Evolutionary conservation across 2,888 invertebrate species (phyloP).

Genomic region (Disparrhopalites patrizii): DNA sequence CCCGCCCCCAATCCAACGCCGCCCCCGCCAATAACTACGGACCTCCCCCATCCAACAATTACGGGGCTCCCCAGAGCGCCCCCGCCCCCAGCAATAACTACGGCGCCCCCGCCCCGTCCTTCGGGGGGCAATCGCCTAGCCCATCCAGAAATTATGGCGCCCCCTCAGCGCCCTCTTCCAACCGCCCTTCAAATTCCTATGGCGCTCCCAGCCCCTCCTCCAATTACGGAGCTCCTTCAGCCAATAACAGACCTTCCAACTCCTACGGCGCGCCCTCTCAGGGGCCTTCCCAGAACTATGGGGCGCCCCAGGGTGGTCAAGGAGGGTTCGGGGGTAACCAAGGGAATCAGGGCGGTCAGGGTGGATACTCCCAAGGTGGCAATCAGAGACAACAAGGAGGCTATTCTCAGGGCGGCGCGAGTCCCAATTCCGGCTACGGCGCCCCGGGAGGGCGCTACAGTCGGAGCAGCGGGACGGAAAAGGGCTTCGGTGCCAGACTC

Average conservation of each 20-base stretch:
- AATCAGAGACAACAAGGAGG: conserved; percentile 22
- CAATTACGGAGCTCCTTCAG: conserved; percentile 4
- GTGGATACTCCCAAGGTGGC: background rate
- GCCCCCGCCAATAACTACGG: conserved; percentile 13
- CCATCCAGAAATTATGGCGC: conserved; percentile 31
- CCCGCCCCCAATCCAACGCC: no score
- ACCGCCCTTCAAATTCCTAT: conserved; percentile 23
- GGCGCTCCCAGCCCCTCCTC: conserved; percentile 18
- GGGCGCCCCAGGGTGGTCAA: background rate
- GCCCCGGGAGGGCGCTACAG: conserved; percentile 21
- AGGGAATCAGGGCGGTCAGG: background rate
- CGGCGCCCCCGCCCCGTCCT: conserved; percentile 5
- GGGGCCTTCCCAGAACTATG: background rate
- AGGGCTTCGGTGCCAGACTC: conserved; percentile 19
- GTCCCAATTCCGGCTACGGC: conserved; percentile 19
- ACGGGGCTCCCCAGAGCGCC: conserved; percentile 1
- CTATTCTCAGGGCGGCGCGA: conserved; percentile 1
- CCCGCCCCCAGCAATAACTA: conserved; percentile 6
- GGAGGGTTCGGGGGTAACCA: background rate
- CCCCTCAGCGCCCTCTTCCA: conserved; percentile 19
- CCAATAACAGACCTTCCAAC: background rate
- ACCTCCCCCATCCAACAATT: conserved; percentile 9
- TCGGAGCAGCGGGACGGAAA: conserved; percentile 9
- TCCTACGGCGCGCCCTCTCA: background rate
- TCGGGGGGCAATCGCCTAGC: conserved; percentile 13